Conservation (phyloP, 2,797 vertebrate genomes). For the Holocentrus rufus region DNA sequence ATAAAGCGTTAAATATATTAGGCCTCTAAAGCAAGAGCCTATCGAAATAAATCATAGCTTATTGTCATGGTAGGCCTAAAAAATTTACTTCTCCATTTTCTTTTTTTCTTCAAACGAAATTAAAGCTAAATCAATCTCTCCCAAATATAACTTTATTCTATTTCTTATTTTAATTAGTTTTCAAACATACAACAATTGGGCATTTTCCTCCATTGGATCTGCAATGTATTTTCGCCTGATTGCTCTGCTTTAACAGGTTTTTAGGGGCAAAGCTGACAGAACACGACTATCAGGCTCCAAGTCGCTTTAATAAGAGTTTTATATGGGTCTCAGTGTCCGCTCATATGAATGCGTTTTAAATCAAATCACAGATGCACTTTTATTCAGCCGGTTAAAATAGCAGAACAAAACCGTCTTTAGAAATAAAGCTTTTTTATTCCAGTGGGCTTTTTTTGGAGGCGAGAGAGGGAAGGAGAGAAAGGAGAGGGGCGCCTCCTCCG, state of each 20-base stretch:
- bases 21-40: neutral
- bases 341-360: slow-evolving; percentile 95
- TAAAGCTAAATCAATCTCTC: neutral
- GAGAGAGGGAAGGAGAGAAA: slow-evolving; percentile 80
- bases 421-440: slow-evolving; percentile 86
- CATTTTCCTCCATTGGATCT: neutral
- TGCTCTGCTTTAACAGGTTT: slow-evolving; percentile 76
- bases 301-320: slow-evolving; percentile 90
- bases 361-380: slow-evolving; percentile 95
- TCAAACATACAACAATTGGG: slow-evolving; percentile 28
- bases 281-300: slow-evolving; percentile 79
- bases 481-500: slow-evolving; percentile 77
- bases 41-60: no score
- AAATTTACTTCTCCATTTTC: neutral
- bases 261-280: slow-evolving; percentile 78
- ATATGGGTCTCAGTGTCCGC: slow-evolving; percentile 86
- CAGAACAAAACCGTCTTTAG: slow-evolving; percentile 90
- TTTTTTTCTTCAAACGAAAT: neutral
- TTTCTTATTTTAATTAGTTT: slow-evolving; percentile 37
- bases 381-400: slow-evolving; percentile 95
- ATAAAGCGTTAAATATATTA: neutral
- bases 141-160: neutral
- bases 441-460: slow-evolving; percentile 86
- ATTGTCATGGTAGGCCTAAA: no score
- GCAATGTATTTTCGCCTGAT: slow-evolving; percentile 47